A percentile compares a stretch with the other conserved stretches of the same genome.
These are phyloP conservation scores for Micrasema minimum DNA, from an alignment of 1,140 invertebrate species.

Conservation along the genomic window DNA sequence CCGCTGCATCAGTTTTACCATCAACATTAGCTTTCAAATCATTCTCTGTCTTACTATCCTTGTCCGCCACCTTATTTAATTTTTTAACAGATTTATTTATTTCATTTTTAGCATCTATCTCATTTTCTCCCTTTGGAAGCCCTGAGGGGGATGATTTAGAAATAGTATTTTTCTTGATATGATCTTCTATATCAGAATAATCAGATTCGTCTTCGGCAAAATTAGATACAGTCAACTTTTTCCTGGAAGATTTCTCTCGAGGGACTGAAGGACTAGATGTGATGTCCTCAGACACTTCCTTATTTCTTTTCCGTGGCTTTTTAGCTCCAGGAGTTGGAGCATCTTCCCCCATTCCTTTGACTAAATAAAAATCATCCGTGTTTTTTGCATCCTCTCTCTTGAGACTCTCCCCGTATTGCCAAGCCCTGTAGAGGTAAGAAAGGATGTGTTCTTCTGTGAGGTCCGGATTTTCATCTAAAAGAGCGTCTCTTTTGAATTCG, in stretches of 20 bases:
- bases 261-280: constrained; percentile 28
- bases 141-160: constrained; percentile 8
- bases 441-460: constrained; percentile 64
- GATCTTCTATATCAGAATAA: constrained; percentile 50
- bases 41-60: constrained; percentile 4
- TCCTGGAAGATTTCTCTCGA: constrained; percentile 43
- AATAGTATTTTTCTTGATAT: constrained; percentile 47
- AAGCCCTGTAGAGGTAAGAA: constrained; percentile 66
- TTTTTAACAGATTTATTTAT: background rate
- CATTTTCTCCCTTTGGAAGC: too few species aligned
- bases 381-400: constrained; percentile 56
- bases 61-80: background rate
- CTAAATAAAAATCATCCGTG: constrained; percentile 42
- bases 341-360: constrained; percentile 48
- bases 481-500: constrained; percentile 63
- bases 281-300: background rate
- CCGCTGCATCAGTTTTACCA: background rate
- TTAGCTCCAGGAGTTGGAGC: constrained; percentile 31
- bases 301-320: constrained; percentile 32
- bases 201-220: constrained; percentile 46
- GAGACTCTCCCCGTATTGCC: constrained; percentile 64
- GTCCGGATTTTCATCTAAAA: constrained; percentile 66
- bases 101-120: constrained; percentile 1
- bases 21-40: background rate
- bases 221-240: constrained; percentile 46